phyloP scores from a whole-genome alignment of 2,113 vertebrate genomes.

The Promerops cafer region DNA sequence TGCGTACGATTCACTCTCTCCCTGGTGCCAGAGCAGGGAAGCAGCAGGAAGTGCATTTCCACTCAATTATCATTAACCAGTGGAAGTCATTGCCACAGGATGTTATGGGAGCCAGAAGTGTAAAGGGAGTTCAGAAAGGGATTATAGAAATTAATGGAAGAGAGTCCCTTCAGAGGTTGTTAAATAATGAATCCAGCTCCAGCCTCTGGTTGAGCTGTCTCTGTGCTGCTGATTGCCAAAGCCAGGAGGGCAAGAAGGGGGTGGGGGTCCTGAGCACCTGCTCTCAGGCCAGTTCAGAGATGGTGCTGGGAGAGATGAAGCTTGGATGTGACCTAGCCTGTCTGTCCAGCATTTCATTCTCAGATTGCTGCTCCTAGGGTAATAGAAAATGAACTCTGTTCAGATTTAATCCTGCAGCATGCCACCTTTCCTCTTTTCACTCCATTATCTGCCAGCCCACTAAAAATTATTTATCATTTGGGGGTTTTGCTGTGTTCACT shows the following conservation, averaged over 20 bases:
- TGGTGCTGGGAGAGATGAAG: neutral
- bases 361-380: neutral
- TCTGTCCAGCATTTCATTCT: neutral
- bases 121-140: slow-evolving; percentile 34
- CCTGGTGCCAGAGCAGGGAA: neutral
- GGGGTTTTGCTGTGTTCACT: neutral
- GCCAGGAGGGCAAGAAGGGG: neutral
- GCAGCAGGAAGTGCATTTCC: slow-evolving; percentile 17
- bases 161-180: neutral
- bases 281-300: neutral
- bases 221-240: fast-evolving
- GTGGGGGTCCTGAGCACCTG: neutral
- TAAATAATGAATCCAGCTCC: neutral
- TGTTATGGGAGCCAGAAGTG: slow-evolving; percentile 7
- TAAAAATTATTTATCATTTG: neutral
- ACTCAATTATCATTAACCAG: neutral
- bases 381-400: neutral
- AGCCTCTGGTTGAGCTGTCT: neutral
- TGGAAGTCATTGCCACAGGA: slow-evolving; percentile 47
- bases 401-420: neutral
- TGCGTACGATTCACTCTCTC: neutral
- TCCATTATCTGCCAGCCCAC: neutral
- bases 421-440: neutral
- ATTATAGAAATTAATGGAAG: slow-evolving; percentile 11
- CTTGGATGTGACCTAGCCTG: neutral